A percentile compares a stretch with the other conserved stretches of the same genome.
Evolutionary conservation across 1,140 invertebrate genomes (phyloP).

Genomic region (Drosophila lini): DNA sequence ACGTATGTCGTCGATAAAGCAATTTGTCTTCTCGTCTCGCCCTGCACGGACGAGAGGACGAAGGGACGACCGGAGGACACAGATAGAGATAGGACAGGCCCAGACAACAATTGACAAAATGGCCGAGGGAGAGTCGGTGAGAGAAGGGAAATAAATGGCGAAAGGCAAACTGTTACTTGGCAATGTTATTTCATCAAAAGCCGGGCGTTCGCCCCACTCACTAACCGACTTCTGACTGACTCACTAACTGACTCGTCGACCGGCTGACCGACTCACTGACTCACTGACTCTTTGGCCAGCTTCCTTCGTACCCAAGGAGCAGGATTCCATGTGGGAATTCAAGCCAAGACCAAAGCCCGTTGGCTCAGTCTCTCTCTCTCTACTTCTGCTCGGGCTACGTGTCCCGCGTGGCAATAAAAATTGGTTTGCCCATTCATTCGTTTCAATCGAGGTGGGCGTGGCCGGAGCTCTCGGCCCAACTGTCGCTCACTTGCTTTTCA

Average conservation of each 20-base stretch:
- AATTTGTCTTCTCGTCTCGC: conserved; percentile 79
- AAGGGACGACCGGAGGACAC: conserved; percentile 8
- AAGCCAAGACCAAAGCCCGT: conserved; percentile 59
- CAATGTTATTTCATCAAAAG: conserved; percentile 81
- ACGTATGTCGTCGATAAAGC: conserved; percentile 83
- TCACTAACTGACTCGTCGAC: conserved; percentile 10
- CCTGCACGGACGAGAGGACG: conserved; percentile 53
- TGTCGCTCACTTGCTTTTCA: conserved; percentile 78
- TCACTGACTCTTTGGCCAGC: conserved; percentile 32
- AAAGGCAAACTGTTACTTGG: conserved; percentile 76
- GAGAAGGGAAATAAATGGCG: conserved; percentile 47
- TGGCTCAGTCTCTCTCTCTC: conserved; percentile 8
- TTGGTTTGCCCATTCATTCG: conserved; percentile 83
- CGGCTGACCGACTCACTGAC: background rate
- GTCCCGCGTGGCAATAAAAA: conserved; percentile 83
- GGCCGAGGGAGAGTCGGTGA: conserved; percentile 35
- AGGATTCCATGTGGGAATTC: conserved; percentile 62
- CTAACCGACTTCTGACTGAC: conserved; percentile 15
- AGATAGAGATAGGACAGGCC: conserved; percentile 46
- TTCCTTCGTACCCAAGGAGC: conserved; percentile 50
- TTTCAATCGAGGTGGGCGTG: conserved; percentile 64
- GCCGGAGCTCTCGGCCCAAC: conserved; percentile 22
- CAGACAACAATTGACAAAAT: conserved; percentile 77
- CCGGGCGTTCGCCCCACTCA: conserved; percentile 28
- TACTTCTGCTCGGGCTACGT: conserved; percentile 56